These are phyloP conservation scores for Astropecten irregularis DNA, from an alignment of 53 echinoderm and acorn worm genomes.

Conservation along the genomic window DNA sequence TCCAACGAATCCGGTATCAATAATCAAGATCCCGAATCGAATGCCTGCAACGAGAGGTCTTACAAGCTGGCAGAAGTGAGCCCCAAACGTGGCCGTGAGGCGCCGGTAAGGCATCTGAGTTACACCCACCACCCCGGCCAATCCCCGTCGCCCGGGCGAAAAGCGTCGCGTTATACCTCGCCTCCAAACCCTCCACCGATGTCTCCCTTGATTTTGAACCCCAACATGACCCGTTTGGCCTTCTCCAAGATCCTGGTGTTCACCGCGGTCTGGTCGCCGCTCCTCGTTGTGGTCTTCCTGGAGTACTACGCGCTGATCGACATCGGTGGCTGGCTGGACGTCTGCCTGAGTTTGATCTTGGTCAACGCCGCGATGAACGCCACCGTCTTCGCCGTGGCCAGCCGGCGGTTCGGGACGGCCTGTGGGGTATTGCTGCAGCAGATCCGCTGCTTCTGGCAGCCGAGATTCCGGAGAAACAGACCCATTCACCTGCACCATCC, in stretches of 20 bases:
- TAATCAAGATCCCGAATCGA: no score
- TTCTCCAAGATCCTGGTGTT: background rate
- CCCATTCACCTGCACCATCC: background rate
- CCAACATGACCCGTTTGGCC: background rate
- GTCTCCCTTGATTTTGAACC: no score
- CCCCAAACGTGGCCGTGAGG: no score
- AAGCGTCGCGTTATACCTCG: no score
- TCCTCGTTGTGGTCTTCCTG: background rate
- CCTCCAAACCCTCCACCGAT: no score
- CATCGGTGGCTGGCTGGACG: background rate
- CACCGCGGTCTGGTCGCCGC: background rate
- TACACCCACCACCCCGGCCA: no score
- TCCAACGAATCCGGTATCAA: no score
- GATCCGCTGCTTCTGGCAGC: conserved; percentile 19
- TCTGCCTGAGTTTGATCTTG: background rate
- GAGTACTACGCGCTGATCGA: background rate
- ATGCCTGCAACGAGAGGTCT: no score
- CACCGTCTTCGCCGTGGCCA: background rate
- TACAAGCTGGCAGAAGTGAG: no score
- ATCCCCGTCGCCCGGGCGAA: background rate
- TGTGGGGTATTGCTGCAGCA: background rate
- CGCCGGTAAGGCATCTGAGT: no score
- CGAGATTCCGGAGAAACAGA: background rate
- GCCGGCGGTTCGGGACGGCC: background rate
- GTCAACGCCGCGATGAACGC: background rate